These are phyloP conservation scores for Platorchestia sp. DNA, from an alignment of 1,140 invertebrate genomes.

Conservation along the genomic window DNA sequence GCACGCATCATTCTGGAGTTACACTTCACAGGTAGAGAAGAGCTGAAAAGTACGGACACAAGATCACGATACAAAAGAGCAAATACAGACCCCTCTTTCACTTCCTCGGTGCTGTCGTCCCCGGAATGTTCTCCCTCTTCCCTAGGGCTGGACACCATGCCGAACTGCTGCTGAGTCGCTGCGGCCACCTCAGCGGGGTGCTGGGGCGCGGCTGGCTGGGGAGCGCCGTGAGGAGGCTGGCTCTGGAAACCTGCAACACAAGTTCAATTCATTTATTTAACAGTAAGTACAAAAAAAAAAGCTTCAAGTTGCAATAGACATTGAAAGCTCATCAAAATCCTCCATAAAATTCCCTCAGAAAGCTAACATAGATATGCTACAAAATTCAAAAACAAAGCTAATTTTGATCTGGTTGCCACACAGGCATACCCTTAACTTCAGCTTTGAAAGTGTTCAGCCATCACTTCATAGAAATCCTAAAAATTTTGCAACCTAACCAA, in stretches of 20 bases:
- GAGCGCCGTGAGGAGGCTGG: conserved; percentile 66
- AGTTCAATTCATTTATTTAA: neutral
- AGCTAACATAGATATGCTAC: too few species aligned
- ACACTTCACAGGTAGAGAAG: too few species aligned
- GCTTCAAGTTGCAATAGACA: too few species aligned
- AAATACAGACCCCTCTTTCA: conserved; percentile 63
- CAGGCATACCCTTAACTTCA: too few species aligned
- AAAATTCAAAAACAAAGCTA: too few species aligned
- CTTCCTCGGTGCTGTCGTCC: conserved; percentile 63
- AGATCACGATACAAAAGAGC: neutral
- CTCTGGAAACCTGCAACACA: conserved; percentile 58
- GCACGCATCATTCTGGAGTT: too few species aligned
- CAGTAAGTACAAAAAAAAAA: neutral
- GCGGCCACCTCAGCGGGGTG: neutral
- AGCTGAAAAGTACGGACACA: too few species aligned
- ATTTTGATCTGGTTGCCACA: too few species aligned
- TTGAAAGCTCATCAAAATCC: too few species aligned
- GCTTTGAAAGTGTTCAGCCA: too few species aligned
- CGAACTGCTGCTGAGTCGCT: neutral
- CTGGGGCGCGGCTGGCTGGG: neutral
- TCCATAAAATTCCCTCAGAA: too few species aligned
- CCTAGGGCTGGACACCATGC: conserved; percentile 64
- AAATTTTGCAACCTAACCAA: neutral
- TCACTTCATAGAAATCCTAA: neutral
- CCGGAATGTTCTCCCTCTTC: conserved; percentile 68